phyloP scores from a whole-genome alignment of 2,797 vertebrate genomes.

The Protosalanx chinensis region DNA sequence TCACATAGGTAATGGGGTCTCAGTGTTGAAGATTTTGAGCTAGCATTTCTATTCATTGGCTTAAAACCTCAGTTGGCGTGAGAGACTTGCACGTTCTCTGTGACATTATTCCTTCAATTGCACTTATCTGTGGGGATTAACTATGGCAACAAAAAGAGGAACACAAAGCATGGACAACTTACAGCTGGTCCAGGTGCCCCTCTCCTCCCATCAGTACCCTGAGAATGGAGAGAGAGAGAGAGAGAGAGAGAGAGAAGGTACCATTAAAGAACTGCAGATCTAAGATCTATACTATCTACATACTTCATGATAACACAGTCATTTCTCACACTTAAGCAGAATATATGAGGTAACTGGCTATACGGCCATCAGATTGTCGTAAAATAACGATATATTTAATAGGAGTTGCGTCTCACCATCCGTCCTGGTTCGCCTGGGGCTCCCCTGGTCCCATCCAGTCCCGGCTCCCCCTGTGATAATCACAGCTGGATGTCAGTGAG shows the following conservation, averaged over 20 bases:
- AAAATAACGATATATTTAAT: not conserved
- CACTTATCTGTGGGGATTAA: not conserved
- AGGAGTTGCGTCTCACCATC: constrained; percentile 52
- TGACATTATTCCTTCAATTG: not conserved
- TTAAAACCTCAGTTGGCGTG: too few relatives aligned
- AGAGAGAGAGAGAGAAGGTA: not conserved
- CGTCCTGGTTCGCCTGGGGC: constrained; percentile 75
- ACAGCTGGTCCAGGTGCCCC: constrained; percentile 85
- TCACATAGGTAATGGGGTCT: too few relatives aligned
- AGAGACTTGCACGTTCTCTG: not conserved
- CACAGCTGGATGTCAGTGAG: not conserved
- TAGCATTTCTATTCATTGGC: too few relatives aligned
- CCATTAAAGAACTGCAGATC: too few relatives aligned
- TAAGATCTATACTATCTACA: too few relatives aligned
- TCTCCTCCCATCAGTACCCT: constrained; percentile 87
- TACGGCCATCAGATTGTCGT: not conserved
- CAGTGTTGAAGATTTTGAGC: too few relatives aligned
- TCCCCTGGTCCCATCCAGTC: constrained; percentile 75
- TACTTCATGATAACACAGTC: not conserved
- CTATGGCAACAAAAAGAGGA: not conserved
- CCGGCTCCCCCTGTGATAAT: constrained; percentile 81
- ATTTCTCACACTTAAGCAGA: too few relatives aligned
- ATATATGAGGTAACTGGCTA: too few relatives aligned
- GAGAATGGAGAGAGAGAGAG: not conserved
- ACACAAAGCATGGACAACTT: constrained; percentile 45